Evolutionary conservation across 2,113 vertebrate genomes (phyloP).

Genomic region (Peucedramus taeniatus): DNA sequence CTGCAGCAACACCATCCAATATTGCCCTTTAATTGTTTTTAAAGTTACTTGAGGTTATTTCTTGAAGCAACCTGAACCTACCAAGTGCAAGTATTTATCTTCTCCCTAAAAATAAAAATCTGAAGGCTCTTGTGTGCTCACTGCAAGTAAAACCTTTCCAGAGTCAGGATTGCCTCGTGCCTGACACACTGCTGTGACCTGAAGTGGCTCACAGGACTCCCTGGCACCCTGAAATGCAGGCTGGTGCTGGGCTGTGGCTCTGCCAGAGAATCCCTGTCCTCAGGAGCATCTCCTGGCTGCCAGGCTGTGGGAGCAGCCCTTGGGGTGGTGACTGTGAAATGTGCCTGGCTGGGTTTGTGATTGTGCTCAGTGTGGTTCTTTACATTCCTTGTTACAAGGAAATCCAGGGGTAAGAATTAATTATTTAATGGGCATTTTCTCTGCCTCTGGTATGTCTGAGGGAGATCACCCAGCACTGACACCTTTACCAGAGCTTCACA

Average conservation of each 20-base stretch:
- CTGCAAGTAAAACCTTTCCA: neutral
- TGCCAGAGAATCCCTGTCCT: neutral
- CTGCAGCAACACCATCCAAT: rapidly evolving
- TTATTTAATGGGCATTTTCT: neutral
- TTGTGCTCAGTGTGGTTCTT: rapidly evolving
- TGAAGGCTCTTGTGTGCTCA: neutral
- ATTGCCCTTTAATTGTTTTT: neutral
- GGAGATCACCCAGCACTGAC: neutral
- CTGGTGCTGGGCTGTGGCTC: neutral
- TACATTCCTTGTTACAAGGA: neutral
- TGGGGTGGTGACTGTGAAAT: rapidly evolving
- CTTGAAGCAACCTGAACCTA: neutral
- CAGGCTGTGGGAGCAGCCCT: neutral
- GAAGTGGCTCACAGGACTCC: neutral
- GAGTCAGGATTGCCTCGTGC: neutral
- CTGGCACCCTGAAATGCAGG: neutral
- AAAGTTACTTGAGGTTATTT: neutral
- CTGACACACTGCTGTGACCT: neutral
- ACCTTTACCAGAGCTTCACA: neutral
- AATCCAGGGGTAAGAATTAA: neutral
- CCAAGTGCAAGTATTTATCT: too few species aligned
- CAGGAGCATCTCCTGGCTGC: neutral
- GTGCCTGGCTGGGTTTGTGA: neutral
- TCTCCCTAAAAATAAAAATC: neutral
- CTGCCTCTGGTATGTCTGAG: neutral